A percentile compares a stretch with the other conserved stretches of the same genome.
Evolutionary conservation across 2,113 vertebrate species (phyloP).

Genomic region (Tragelaphus strepsiceros): DNA sequence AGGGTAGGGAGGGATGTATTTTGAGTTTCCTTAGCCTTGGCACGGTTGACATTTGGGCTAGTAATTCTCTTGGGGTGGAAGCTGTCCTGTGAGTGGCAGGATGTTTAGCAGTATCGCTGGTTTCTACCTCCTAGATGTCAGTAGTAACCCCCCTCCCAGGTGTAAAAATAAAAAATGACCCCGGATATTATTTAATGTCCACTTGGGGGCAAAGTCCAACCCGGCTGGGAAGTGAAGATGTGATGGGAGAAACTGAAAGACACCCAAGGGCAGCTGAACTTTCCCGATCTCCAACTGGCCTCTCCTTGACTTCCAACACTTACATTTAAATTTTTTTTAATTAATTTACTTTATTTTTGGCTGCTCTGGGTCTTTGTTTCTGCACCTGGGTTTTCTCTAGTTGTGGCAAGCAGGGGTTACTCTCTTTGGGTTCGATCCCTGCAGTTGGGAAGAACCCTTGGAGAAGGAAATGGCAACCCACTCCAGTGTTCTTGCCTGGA

Average conservation of each 20-base stretch:
- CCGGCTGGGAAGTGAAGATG: not conserved
- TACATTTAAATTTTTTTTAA: not conserved
- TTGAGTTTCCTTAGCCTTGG: not conserved
- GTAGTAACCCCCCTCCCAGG: not conserved
- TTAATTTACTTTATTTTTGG: not conserved
- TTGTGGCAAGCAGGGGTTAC: not conserved
- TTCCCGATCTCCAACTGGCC: not conserved
- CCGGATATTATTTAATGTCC: not conserved
- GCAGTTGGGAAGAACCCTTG: rapidly evolving
- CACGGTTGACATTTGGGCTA: not conserved
- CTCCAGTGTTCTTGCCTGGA: not conserved
- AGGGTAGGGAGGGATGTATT: too few species aligned
- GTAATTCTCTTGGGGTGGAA: not conserved
- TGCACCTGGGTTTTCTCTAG: not conserved
- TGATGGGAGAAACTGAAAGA: not conserved
- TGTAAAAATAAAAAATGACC: not conserved
- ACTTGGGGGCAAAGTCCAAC: not conserved
- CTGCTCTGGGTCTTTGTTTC: not conserved
- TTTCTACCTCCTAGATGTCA: not conserved
- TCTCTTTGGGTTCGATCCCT: not conserved
- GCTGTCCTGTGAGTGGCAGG: not conserved
- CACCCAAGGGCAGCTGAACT: not conserved
- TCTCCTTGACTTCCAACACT: not conserved
- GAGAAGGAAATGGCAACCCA: not conserved
- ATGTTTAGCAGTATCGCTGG: not conserved